Conservation (phyloP, 2,888 invertebrate genomes). For the Sicus ferrugineus region DNA sequence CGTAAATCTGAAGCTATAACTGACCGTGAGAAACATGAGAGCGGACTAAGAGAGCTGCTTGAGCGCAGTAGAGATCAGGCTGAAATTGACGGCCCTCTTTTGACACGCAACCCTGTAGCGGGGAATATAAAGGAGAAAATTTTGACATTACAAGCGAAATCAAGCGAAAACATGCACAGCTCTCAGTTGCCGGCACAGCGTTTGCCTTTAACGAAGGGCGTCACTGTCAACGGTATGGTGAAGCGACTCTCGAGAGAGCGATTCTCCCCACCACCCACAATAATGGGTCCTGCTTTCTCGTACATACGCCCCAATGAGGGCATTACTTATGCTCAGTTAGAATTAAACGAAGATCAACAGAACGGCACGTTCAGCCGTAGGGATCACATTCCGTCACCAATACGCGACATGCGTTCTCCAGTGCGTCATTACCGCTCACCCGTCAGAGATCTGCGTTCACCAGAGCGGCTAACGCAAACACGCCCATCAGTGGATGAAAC, state of each 20-base stretch:
- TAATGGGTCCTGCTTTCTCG: slow-evolving; percentile 82
- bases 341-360: slow-evolving; percentile 50
- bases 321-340: slow-evolving; percentile 81
- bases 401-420: slow-evolving; percentile 38
- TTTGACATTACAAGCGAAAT: slow-evolving; percentile 60
- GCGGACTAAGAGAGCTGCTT: slow-evolving; percentile 54
- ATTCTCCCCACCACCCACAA: slow-evolving; percentile 73
- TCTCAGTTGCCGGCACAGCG: slow-evolving; percentile 76
- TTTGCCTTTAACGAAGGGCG: slow-evolving; percentile 74
- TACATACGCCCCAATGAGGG: slow-evolving; percentile 73
- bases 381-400: slow-evolving; percentile 22
- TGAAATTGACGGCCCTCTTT: slow-evolving; percentile 63
- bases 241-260: slow-evolving; percentile 78
- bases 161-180: slow-evolving; percentile 73
- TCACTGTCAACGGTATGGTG: slow-evolving; percentile 80
- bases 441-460: slow-evolving; percentile 39
- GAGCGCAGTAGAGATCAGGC: slow-evolving; percentile 53
- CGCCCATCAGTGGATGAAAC: slow-evolving; percentile 47
- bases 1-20: slow-evolving; percentile 62
- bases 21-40: slow-evolving; percentile 58
- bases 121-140: slow-evolving; percentile 60
- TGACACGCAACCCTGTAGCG: slow-evolving; percentile 64
- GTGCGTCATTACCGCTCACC: slow-evolving; percentile 41
- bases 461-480: slow-evolving; percentile 47
- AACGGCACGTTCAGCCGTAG: slow-evolving; percentile 19